Evolutionary conservation across 2,797 vertebrate genomes (phyloP), one percentile per base, ranked within the genome.

Genomic region (Pseudochirops corinnae): DNA sequence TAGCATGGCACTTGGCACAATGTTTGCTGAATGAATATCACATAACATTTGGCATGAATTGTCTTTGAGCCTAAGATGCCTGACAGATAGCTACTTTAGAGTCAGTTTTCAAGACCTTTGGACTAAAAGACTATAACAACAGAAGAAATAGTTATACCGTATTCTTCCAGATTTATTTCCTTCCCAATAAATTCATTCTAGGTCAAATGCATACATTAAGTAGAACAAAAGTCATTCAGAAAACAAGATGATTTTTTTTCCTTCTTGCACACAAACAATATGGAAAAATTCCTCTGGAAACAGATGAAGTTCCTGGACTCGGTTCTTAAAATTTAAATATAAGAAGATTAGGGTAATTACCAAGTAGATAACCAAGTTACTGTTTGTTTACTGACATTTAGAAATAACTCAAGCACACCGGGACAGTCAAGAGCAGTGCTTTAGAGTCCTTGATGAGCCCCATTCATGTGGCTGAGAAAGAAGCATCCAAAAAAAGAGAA

Each of bases 151-250:
- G 21, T 3, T 82, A 24, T 82, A 18, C 33, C 9, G n/a, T 7
- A 39, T 82, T 82, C 9, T 3, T 7, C 67, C 28, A 90, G 26
- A 55, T n/a, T 67, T 67, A 74, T 74, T 56, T 74, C 33, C 67
- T 60, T 74, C 46, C 90, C 91, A 93, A 95, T 39, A 92, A 33
- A 94, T 21, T 92, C 94, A 96, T 55, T 90, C 60, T 93, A 95
- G 55, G 50, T 57, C 18, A 94, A n/a, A 94, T 93, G 93, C 82
- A 93, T 82, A 93, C 14, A 21, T 46, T 24, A 82, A 90, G 29
- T 2, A 93, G 26, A 93, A 67, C 39, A 96, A 96, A 95, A 13
- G 11, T 60, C 93, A 90, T 24, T 92, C 94, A 74, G n/a, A n/a
- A 74, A 74, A 39, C n/a, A 16, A 74, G n/a, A 74, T 14, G 92